Evolutionary conservation across 2,888 invertebrate species (phyloP).

Genomic region (Choreutis nemorana): DNA sequence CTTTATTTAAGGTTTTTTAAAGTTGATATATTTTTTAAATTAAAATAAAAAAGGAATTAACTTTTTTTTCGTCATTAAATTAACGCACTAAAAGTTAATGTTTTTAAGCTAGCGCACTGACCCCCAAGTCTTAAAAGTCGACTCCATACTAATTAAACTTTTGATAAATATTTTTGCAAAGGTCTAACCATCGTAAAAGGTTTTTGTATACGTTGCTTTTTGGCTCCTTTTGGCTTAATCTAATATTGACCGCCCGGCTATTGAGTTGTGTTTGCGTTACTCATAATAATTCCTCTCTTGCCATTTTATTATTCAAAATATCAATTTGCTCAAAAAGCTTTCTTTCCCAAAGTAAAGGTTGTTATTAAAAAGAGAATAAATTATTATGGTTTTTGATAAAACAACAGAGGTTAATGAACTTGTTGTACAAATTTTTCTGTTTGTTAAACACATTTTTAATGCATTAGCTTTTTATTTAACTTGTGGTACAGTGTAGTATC

Average conservation of each 20-base stretch:
- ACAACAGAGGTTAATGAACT: too few relatives aligned
- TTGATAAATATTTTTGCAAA: constrained; percentile 61
- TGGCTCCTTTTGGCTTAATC: constrained; percentile 65
- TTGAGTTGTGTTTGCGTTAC: constrained; percentile 64
- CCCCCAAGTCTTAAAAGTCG: constrained; percentile 6
- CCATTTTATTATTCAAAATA: constrained; percentile 66
- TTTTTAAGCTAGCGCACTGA: constrained; percentile 5
- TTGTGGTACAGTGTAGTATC: too few relatives aligned
- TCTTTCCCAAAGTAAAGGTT: constrained; percentile 32
- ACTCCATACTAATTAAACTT: constrained; percentile 23
- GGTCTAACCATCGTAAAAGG: constrained; percentile 62
- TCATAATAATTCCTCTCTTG: constrained; percentile 54
- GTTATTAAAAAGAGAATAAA: too few relatives aligned
- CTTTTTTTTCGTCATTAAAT: constrained; percentile 8
- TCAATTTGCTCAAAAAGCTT: constrained; percentile 54
- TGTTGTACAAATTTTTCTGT: too few relatives aligned
- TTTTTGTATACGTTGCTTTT: constrained; percentile 68
- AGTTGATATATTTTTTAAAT: too few relatives aligned
- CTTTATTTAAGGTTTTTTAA: too few relatives aligned
- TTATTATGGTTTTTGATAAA: too few relatives aligned
- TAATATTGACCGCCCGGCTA: constrained; percentile 66
- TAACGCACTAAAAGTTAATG: constrained; percentile 5
- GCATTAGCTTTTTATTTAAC: too few relatives aligned
- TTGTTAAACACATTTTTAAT: too few relatives aligned
- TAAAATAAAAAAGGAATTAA: too few relatives aligned